These are phyloP conservation scores for Dolomedes plantarius DNA, from an alignment of 2,888 invertebrate genomes.

Conservation along the genomic window DNA sequence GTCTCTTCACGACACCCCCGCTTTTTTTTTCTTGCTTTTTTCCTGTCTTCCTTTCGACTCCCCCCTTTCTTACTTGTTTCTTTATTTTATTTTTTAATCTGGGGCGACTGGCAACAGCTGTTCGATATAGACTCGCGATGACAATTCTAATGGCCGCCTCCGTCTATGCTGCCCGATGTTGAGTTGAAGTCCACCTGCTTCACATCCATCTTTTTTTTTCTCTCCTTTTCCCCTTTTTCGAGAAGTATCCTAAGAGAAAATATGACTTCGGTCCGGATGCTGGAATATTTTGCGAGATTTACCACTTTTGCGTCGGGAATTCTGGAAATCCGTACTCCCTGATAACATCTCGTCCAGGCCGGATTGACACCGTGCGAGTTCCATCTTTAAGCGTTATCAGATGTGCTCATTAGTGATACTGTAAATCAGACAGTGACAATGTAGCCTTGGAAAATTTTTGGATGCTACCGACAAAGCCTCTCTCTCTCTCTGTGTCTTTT, in stretches of 20 bases:
- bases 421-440: no score
- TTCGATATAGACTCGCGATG: slow-evolving; percentile 69
- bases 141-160: slow-evolving; percentile 70
- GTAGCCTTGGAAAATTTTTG: no score
- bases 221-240: neutral
- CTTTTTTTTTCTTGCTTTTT: slow-evolving; percentile 24
- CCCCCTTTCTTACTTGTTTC: slow-evolving; percentile 20
- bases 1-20: slow-evolving; percentile 52
- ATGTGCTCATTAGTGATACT: neutral
- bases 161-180: slow-evolving; percentile 32
- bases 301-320: slow-evolving; percentile 15
- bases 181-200: slow-evolving; percentile 70
- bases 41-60: neutral
- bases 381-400: no score
- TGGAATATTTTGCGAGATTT: slow-evolving; percentile 45
- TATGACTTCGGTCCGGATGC: slow-evolving; percentile 27
- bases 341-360: neutral
- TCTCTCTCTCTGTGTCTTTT: no score
- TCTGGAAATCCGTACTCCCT: neutral
- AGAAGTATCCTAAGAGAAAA: neutral
- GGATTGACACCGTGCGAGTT: neutral
- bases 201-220: slow-evolving; percentile 52
- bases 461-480: no score
- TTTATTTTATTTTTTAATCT: slow-evolving; percentile 51
- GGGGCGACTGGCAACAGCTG: slow-evolving; percentile 68